A percentile compares a stretch with the other conserved stretches of the same genome.
phyloP scores from a whole-genome alignment of 2,797 vertebrate species.

The Dendrocincla tyrannina region DNA sequence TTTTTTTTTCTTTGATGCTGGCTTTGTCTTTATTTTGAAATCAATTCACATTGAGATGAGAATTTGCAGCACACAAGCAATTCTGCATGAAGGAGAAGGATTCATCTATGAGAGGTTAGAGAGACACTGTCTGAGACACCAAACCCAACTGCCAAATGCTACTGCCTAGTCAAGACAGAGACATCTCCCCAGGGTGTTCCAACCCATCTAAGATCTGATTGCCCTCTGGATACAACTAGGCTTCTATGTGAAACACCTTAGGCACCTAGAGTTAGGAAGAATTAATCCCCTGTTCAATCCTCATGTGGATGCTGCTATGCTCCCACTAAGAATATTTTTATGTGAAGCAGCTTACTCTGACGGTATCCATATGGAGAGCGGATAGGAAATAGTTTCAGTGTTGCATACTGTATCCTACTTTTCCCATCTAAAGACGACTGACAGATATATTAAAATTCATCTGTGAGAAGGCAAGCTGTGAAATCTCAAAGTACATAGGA shows the following conservation, averaged over 20 bases:
- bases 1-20: conserved; percentile 14
- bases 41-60: not conserved
- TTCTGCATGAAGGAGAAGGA: not conserved
- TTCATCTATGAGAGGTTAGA: not conserved
- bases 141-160: not conserved
- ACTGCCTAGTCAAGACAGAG: not conserved
- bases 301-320: not conserved
- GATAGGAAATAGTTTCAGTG: conserved; percentile 47
- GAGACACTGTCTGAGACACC: not conserved
- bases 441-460: conserved; percentile 43
- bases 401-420: conserved; percentile 40
- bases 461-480: conserved; percentile 41
- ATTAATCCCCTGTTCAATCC: not conserved
- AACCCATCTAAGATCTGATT: conserved; percentile 5
- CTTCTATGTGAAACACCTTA: conserved; percentile 41
- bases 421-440: conserved; percentile 50
- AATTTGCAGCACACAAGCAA: not conserved
- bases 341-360: conserved; percentile 54
- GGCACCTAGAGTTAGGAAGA: not conserved
- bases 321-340: conserved; percentile 48
- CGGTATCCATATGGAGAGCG: conserved; percentile 45
- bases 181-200: not conserved
- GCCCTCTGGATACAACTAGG: not conserved
- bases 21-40: not conserved
- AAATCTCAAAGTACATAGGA: conserved; percentile 24